These are phyloP conservation scores for Chaenogobius annularis DNA, from an alignment of 2,113 vertebrate genomes.

Conservation along the genomic window DNA sequence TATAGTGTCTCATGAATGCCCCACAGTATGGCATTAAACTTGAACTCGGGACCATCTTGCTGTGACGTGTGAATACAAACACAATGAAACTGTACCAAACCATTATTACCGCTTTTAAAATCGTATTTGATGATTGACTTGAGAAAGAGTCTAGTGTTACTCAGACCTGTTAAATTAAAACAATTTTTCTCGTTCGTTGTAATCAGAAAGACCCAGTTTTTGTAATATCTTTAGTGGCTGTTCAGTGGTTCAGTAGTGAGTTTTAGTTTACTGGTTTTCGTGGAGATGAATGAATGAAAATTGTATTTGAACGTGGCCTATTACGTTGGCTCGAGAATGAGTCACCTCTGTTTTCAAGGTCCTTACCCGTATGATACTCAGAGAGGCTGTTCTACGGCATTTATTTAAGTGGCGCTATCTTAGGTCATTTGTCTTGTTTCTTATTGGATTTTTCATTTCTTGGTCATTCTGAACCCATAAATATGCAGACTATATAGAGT, in stretches of 20 bases:
- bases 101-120: not conserved
- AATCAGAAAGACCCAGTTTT: not conserved
- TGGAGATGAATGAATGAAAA: constrained; percentile 5
- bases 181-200: not conserved
- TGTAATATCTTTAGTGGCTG: not conserved
- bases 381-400: not conserved
- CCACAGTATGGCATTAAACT: too few species aligned
- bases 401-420: not conserved
- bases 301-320: constrained; percentile 1
- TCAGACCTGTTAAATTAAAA: not conserved
- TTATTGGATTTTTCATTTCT: not conserved
- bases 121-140: not conserved
- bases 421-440: not conserved
- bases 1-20: too few species aligned
- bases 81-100: not conserved
- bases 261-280: constrained; percentile 3
- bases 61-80: too few species aligned
- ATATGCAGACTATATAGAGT: not conserved
- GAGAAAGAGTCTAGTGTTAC: not conserved
- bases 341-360: constrained; percentile 10
- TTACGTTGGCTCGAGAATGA: constrained; percentile 9
- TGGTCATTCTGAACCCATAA: not conserved
- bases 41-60: not conserved
- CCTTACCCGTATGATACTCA: not conserved
- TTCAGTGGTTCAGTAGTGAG: not conserved